Conservation (phyloP, 2,888 invertebrate genomes). For the Catocala sponsa region DNA sequence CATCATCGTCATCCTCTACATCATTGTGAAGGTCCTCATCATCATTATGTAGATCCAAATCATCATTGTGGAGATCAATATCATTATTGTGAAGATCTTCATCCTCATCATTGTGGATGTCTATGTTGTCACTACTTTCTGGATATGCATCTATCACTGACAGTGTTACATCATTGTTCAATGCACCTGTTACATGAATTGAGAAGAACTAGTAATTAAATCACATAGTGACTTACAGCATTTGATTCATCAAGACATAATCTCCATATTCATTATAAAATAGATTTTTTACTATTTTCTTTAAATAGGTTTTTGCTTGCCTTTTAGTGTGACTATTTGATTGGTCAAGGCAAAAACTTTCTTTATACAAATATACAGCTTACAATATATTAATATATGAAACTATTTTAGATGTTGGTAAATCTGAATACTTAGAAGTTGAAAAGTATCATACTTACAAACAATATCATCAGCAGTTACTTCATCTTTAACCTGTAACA, state of each 20-base stretch:
- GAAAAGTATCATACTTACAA: conserved; percentile 65
- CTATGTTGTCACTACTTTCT: conserved; percentile 37
- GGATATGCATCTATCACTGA: conserved; percentile 56
- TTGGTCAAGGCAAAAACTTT: no score
- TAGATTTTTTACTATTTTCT: no score
- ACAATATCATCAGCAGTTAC: conserved; percentile 72
- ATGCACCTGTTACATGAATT: conserved; percentile 56
- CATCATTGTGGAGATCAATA: conserved; percentile 44
- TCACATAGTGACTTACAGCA: no score
- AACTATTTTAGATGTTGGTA: no score
- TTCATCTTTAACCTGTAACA: conserved; percentile 79
- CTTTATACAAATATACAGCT: no score
- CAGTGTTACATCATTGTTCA: conserved; percentile 62
- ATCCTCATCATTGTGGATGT: conserved; percentile 39
- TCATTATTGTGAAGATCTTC: conserved; percentile 28
- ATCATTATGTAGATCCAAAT: conserved; percentile 36
- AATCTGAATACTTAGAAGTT: not conserved
- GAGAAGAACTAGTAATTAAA: no score
- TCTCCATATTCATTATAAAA: no score
- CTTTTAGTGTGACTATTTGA: no score
- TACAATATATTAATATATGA: no score
- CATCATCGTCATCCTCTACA: conserved; percentile 51
- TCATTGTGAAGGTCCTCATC: conserved; percentile 28
- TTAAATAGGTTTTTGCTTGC: no score
- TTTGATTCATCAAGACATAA: no score